Conservation (phyloP, 2,113 vertebrate genomes). For the Burhinus bistriatus region DNA sequence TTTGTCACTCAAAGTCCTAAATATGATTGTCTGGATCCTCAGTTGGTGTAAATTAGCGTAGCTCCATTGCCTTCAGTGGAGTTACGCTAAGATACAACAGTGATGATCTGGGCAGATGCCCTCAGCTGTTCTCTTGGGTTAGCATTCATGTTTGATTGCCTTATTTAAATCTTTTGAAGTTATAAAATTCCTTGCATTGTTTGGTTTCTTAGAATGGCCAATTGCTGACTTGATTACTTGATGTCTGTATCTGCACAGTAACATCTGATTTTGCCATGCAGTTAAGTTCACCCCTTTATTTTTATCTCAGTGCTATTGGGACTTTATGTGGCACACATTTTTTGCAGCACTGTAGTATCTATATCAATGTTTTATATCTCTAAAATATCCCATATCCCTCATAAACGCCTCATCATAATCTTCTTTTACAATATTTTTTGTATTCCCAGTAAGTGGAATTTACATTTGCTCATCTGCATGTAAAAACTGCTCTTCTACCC, state of each 20-base stretch:
- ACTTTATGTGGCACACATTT: slow-evolving; percentile 48
- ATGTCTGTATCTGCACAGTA: slow-evolving; percentile 53
- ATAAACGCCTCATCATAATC: slow-evolving; percentile 48
- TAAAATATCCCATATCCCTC: slow-evolving; percentile 36
- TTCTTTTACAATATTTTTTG: slow-evolving; percentile 43
- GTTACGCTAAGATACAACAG: slow-evolving; percentile 47
- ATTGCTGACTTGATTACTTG: background rate
- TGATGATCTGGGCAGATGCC: slow-evolving; percentile 53
- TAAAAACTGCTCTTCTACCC: slow-evolving; percentile 30
- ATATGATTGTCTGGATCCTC: slow-evolving; percentile 22
- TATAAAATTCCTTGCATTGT: slow-evolving; percentile 16
- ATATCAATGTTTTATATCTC: slow-evolving; percentile 45
- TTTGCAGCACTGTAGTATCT: slow-evolving; percentile 33
- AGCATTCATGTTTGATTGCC: slow-evolving; percentile 66
- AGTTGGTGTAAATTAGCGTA: slow-evolving; percentile 54
- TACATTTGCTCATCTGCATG: slow-evolving; percentile 58
- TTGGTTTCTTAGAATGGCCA: slow-evolving; percentile 44
- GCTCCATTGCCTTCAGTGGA: slow-evolving; percentile 32
- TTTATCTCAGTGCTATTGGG: slow-evolving; percentile 40
- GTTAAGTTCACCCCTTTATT: slow-evolving; percentile 53
- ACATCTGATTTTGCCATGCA: slow-evolving; percentile 28
- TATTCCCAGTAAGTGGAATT: slow-evolving; percentile 39
- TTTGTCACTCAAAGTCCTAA: slow-evolving; percentile 1
- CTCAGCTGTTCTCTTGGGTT: slow-evolving; percentile 65
- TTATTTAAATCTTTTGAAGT: slow-evolving; percentile 41